These are phyloP conservation scores for Spodoptera frugiperda DNA, from an alignment of 1,140 invertebrate genomes.

Conservation along the genomic window DNA sequence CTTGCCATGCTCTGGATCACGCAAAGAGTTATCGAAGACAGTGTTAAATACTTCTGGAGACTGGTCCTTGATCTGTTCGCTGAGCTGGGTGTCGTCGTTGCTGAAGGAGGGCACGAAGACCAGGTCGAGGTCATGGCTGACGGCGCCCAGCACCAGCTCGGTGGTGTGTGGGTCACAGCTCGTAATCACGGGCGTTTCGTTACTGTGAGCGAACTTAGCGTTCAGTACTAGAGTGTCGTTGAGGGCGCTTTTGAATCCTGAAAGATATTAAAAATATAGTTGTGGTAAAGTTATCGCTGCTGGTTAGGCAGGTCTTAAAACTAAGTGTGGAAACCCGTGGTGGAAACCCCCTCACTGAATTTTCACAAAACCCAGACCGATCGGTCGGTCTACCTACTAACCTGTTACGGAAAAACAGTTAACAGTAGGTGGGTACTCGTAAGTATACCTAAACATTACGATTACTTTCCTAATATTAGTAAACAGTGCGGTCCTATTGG, in stretches of 20 bases:
- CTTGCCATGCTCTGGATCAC: not conserved
- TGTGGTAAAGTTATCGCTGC: too few relatives aligned
- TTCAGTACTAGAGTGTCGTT: not conserved
- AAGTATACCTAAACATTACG: too few relatives aligned
- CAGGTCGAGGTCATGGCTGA: constrained; percentile 21
- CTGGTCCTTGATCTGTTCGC: not conserved
- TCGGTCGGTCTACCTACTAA: too few relatives aligned
- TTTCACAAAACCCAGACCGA: not conserved
- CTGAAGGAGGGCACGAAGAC: constrained; percentile 4
- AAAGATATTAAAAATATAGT: not conserved
- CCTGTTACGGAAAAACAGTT: not conserved
- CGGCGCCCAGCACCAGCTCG: constrained; percentile 16
- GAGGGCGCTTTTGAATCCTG: constrained; percentile 18
- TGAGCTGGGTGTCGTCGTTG: not conserved
- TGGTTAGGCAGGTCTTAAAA: too few relatives aligned
- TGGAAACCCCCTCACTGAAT: too few relatives aligned
- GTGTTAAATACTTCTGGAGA: not conserved
- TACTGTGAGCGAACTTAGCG: not conserved
- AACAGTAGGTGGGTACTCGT: too few relatives aligned
- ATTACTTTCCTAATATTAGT: too few relatives aligned
- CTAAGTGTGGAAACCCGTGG: too few relatives aligned
- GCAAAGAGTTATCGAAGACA: not conserved
- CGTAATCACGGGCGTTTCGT: not conserved
- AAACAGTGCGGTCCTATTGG: too few relatives aligned
- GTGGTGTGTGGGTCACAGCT: constrained; percentile 12